These are phyloP conservation scores for Lepisosteus osseus DNA, from an alignment of 2,113 vertebrate species.

Conservation along the genomic window DNA sequence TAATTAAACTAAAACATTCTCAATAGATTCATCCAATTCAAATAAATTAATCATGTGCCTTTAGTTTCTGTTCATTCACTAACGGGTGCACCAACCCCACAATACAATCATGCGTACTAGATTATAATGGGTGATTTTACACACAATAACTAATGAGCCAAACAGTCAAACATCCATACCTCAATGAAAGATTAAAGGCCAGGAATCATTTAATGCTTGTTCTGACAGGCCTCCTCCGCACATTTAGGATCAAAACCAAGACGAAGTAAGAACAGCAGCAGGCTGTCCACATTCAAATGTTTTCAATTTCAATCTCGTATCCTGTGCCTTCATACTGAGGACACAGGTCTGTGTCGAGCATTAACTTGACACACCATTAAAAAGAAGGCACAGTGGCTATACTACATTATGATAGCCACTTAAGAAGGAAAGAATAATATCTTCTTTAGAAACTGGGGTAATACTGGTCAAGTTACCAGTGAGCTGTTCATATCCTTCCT, in stretches of 20 bases:
- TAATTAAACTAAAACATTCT: constrained; percentile 3
- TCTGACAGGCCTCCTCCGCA: constrained; percentile 29
- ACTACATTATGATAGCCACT: neutral
- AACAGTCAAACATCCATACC: constrained; percentile 21
- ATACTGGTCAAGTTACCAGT: constrained; percentile 30
- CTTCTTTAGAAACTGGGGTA: neutral
- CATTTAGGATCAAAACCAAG: constrained; percentile 23
- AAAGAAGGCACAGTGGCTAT: neutral
- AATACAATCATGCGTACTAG: too few relatives aligned
- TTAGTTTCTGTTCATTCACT: neutral
- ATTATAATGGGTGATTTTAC: constrained; percentile 17
- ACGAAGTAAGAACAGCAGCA: constrained; percentile 19
- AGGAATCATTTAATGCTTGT: constrained; percentile 10
- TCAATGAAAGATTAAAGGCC: constrained; percentile 20
- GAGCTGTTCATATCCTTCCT: constrained; percentile 29
- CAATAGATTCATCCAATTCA: neutral
- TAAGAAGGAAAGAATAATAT: neutral
- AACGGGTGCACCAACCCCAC: too few relatives aligned
- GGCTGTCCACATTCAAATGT: constrained; percentile 22
- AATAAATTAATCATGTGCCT: neutral
- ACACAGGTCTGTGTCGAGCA: too few relatives aligned
- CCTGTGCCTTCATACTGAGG: too few relatives aligned
- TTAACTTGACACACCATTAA: neutral
- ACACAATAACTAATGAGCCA: constrained; percentile 20
- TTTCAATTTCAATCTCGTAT: constrained; percentile 9